Evolutionary conservation across 2,888 invertebrate species (phyloP).

Genomic region (Acleris literana): DNA sequence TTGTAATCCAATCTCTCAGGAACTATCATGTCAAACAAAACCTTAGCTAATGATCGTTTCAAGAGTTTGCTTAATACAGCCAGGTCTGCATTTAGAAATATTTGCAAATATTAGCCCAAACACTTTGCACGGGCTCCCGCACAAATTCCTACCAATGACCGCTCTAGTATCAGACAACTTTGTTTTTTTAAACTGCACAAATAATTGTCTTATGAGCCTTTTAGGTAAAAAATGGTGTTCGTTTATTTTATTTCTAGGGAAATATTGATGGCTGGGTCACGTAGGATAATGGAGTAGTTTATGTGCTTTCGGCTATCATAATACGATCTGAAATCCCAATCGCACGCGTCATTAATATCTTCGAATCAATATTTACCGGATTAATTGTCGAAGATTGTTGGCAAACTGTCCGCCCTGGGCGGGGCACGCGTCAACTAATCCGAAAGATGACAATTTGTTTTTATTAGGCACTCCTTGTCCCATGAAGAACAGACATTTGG

Average conservation of each 20-base stretch:
- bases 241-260: no score
- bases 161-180: conserved; percentile 12
- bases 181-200: conserved; percentile 3
- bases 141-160: conserved; percentile 16
- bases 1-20: conserved; percentile 21
- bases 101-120: conserved; percentile 47
- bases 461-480: conserved; percentile 35
- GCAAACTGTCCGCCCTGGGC: neutral
- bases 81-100: conserved; percentile 42
- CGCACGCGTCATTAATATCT: conserved; percentile 21
- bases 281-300: neutral
- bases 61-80: conserved; percentile 45
- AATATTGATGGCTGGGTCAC: no score
- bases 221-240: neutral
- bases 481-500: conserved; percentile 31
- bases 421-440: conserved; percentile 18
- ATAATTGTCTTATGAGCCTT: conserved; percentile 7
- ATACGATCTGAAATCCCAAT: conserved; percentile 1
- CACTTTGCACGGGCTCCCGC: conserved; percentile 29
- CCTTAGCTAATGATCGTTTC: conserved; percentile 48
- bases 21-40: conserved; percentile 36
- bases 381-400: conserved; percentile 17
- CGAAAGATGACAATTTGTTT: conserved; percentile 32
- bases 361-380: conserved; percentile 14
- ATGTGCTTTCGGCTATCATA: neutral